Conservation (phyloP, 2,888 invertebrate genomes). For the Podabrus alpinus region DNA sequence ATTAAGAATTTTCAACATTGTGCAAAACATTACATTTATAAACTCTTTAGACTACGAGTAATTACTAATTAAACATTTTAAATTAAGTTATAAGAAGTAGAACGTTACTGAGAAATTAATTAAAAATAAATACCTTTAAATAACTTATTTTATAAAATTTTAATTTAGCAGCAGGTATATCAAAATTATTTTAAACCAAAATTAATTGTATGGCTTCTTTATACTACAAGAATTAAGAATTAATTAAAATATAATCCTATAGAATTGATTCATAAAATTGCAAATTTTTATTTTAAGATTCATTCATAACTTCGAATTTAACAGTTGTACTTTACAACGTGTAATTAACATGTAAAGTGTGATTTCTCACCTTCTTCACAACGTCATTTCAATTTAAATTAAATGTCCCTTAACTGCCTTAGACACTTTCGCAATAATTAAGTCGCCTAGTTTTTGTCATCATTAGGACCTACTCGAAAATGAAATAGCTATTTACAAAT, state of each 20-base stretch:
- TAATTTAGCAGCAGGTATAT: no score
- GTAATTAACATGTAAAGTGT: no score
- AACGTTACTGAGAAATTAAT: not conserved
- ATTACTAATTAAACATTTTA: not conserved
- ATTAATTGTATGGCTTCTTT: not conserved
- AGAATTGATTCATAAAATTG: not conserved
- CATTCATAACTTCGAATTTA: not conserved
- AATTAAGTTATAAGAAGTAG: not conserved
- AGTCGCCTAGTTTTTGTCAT: no score
- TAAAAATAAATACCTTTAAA: not conserved
- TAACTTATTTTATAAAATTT: not conserved
- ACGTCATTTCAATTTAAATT: no score
- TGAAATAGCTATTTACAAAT: no score
- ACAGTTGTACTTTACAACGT: no score
- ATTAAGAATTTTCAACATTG: not conserved
- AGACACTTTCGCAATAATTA: no score
- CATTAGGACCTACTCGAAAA: no score
- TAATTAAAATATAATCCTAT: not conserved
- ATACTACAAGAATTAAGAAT: not conserved
- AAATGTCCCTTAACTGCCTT: no score
- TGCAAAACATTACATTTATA: not conserved
- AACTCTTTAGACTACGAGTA: not conserved
- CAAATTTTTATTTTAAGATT: not conserved
- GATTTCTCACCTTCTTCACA: no score
- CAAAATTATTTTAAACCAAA: no score